Conservation (phyloP, 2,888 invertebrate genomes). For the Dimorphilus gyrociliatus region DNA sequence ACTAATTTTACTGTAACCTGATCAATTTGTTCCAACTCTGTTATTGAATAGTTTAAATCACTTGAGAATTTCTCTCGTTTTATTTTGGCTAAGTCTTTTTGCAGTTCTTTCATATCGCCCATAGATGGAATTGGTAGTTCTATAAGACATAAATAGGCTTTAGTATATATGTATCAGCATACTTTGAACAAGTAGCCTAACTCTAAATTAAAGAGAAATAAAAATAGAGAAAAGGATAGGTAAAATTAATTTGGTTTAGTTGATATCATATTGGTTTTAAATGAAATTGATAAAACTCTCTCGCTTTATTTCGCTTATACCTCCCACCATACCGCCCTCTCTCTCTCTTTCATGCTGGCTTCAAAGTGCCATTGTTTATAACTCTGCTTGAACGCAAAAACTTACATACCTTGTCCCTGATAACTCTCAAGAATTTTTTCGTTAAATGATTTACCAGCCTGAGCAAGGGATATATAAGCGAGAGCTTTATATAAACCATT, state of each 20-base stretch:
- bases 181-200: slow-evolving; percentile 7
- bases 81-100: slow-evolving; percentile 21
- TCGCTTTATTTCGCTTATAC: too few species aligned
- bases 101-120: slow-evolving; percentile 32
- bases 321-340: too few species aligned
- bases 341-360: too few species aligned
- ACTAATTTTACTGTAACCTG: slow-evolving; percentile 35
- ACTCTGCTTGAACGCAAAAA: too few species aligned
- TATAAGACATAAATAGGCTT: slow-evolving; percentile 13
- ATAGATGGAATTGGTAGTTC: slow-evolving; percentile 35
- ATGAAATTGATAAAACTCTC: too few species aligned
- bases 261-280: too few species aligned
- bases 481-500: slow-evolving; percentile 38
- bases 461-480: slow-evolving; percentile 36
- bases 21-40: slow-evolving; percentile 32
- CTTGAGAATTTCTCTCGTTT: slow-evolving; percentile 29
- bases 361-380: too few species aligned
- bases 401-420: slow-evolving; percentile 32
- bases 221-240: too few species aligned
- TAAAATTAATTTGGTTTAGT: too few species aligned
- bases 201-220: too few species aligned
- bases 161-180: too few species aligned
- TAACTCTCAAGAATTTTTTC: slow-evolving; percentile 34
- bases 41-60: slow-evolving; percentile 27
- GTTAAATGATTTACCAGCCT: slow-evolving; percentile 35